Evolutionary conservation across 2,888 invertebrate species (phyloP).

Genomic region (Priocnemis perturbator): DNA sequence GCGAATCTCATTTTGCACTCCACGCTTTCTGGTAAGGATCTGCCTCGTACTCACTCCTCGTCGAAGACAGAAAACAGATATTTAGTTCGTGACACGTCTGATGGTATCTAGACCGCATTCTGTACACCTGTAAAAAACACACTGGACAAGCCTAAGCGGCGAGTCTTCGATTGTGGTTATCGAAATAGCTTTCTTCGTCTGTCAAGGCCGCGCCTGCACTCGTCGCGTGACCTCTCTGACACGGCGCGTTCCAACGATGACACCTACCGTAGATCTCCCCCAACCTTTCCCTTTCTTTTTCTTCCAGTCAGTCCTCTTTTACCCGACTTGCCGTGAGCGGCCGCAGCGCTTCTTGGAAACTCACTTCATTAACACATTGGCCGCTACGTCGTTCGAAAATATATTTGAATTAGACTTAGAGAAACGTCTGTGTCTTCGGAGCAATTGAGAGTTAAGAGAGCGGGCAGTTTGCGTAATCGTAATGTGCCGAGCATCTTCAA

Average conservation of each 20-base stretch:
- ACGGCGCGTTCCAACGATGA: conserved; percentile 26
- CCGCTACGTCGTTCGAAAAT: no score
- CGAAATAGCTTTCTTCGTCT: conserved; percentile 37
- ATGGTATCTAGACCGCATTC: no score
- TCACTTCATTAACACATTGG: neutral
- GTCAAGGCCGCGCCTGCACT: conserved; percentile 36
- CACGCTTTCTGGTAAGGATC: no score
- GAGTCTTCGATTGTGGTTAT: conserved; percentile 38
- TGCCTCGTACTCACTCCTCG: no score
- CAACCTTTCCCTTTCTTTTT: conserved; percentile 25
- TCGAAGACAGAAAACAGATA: no score
- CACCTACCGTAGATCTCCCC: conserved; percentile 32
- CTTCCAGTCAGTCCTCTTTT: neutral
- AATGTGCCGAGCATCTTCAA: no score
- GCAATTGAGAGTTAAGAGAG: neutral
- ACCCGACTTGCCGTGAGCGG: neutral
- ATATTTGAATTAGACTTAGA: conserved; percentile 1
- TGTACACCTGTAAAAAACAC: neutral
- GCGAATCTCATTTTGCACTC: no score
- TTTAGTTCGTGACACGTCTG: no score
- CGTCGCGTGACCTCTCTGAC: conserved; percentile 45
- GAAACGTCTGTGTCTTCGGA: neutral
- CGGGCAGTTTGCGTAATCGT: no score
- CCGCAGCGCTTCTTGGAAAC: neutral
- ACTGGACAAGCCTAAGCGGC: neutral